Evolutionary conservation across 2,797 vertebrate genomes (phyloP).

Genomic region (Semotilus atromaculatus): DNA sequence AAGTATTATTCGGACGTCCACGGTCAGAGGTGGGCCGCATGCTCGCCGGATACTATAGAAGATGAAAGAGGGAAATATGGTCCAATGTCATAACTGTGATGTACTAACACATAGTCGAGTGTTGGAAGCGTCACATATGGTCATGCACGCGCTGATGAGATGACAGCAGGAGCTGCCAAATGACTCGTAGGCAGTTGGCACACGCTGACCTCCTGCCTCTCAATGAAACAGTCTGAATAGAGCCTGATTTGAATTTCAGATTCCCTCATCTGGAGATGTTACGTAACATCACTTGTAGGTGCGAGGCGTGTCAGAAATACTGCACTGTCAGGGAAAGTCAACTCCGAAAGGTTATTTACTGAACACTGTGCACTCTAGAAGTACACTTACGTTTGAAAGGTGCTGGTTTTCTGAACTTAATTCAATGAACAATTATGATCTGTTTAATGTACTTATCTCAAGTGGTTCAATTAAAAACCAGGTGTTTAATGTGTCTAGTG

Average conservation of each 20-base stretch:
- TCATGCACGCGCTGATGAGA: slow-evolving; percentile 16
- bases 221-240: slow-evolving; percentile 12
- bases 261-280: slow-evolving; percentile 21
- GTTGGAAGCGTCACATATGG: not conserved
- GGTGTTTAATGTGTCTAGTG: not conserved
- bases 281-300: slow-evolving; percentile 21
- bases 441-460: slow-evolving; percentile 1
- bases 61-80: slow-evolving; percentile 2
- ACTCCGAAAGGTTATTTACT: slow-evolving; percentile 19
- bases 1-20: too few relatives aligned
- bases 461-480: slow-evolving; percentile 7
- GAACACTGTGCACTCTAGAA: not conserved
- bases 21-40: too few relatives aligned
- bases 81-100: slow-evolving; percentile 19
- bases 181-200: slow-evolving; percentile 19
- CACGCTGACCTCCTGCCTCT: slow-evolving; percentile 25
- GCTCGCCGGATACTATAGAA: not conserved
- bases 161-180: slow-evolving; percentile 40
- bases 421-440: not conserved
- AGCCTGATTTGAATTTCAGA: slow-evolving; percentile 51
- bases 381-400: not conserved
- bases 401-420: not conserved
- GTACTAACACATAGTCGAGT: slow-evolving; percentile 8
- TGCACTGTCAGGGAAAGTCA: slow-evolving; percentile 30
- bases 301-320: slow-evolving; percentile 9